Evolutionary conservation across 1,140 invertebrate genomes (phyloP), one percentile per base, ranked within the genome.

Genomic region (Aplysia californica): DNA sequence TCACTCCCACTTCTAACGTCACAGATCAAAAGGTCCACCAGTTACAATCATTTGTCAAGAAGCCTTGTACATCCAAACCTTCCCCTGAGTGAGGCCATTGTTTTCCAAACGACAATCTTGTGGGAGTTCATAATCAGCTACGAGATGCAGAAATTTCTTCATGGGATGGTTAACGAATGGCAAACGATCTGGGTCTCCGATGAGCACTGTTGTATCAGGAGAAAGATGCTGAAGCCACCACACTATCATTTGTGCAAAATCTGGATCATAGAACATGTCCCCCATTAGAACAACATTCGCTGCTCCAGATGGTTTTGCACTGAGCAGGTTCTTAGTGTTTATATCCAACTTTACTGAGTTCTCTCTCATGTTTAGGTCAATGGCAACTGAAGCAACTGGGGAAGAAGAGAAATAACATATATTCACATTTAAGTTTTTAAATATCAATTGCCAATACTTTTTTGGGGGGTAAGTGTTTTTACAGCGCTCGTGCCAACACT

Each of bases 241-340:
- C 56, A 35, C 73, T 6, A 86, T 75, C 1, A 41, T 38, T 23
- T 79, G n/a, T 10, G 73, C 59, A 76, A 85, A 81, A 10, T 79
- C 26, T 21, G 18, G 15, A 56, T 85, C 82, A 78, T 86, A 86
- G 72, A 86, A 83, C 84, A 86, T 86, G 50, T 86, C 84, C n/a
- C 84, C 84, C 23, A 86, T 55, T 31, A 86, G 66, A 23, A 86
- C 41, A 41, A 83, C 56, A 66, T 86, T n/a, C 10, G 44, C 44
- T 50, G 10, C 44, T 50, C 44, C 10, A 15, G n/a, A 50, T 50
- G n/a, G 44, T 50, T n/a, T 50, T 50, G 44, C 10, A n/a, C 79
- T 78, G 56, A 82, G 75, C 39, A 81, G 41, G 61, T 84, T 82
- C 6, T 67, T 44, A 2, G 75, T 39, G 18, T 72, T 44, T 23